A percentile compares a stretch with the other conserved stretches of the same genome.
Evolutionary conservation across 1,140 invertebrate genomes (phyloP).

Genomic region (Monomorium pharaonis): DNA sequence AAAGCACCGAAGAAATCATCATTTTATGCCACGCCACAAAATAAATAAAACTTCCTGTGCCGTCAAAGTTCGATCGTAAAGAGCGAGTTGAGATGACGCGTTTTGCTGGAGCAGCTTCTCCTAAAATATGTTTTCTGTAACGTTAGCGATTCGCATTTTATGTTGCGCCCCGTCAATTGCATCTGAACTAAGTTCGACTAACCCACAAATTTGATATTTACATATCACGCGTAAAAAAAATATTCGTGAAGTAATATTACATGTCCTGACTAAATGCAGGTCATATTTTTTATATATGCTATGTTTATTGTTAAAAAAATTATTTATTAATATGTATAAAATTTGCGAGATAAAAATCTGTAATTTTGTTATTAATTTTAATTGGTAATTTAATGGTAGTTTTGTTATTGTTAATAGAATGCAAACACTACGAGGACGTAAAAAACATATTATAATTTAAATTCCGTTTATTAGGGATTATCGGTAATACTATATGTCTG

Average conservation of each 20-base stretch:
- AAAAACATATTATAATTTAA: not conserved
- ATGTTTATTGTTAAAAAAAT: not conserved
- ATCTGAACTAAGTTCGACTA: not conserved
- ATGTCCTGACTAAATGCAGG: not conserved
- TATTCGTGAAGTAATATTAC: not conserved
- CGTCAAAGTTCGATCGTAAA: conserved; percentile 48
- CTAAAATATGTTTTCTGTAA: conserved; percentile 45
- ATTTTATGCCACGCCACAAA: conserved; percentile 24
- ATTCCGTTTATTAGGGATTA: not conserved
- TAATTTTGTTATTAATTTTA: not conserved
- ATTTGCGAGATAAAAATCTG: not conserved
- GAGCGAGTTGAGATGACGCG: not conserved
- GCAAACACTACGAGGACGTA: too few species aligned
- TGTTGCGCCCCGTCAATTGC: not conserved
- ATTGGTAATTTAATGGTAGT: not conserved
- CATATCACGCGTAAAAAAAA: not conserved
- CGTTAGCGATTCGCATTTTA: conserved; percentile 31
- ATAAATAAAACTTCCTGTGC: conserved; percentile 63
- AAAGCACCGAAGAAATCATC: conserved; percentile 36
- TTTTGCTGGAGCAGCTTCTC: not conserved
- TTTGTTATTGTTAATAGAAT: not conserved
- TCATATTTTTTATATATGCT: not conserved
- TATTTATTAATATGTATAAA: not conserved
- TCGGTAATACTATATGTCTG: not conserved
- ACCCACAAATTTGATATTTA: not conserved